A percentile compares a stretch with the other conserved stretches of the same genome.
phyloP scores from a whole-genome alignment of 1,140 invertebrate genomes.

The Pararge aegeria region DNA sequence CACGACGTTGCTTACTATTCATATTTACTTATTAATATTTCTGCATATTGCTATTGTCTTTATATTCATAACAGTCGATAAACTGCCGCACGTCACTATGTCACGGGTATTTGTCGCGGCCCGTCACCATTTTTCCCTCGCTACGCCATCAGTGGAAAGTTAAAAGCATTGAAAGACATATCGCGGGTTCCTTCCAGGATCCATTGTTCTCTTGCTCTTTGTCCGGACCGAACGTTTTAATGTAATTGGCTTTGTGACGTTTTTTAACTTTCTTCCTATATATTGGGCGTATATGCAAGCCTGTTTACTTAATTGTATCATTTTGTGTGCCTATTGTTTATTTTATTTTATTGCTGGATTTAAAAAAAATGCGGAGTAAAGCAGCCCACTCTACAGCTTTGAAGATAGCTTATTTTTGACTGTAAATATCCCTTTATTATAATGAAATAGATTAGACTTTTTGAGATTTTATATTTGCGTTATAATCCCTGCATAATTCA shows the following conservation, averaged over 20 bases:
- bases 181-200: conserved; percentile 66
- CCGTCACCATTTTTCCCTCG: conserved; percentile 72
- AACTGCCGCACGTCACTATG: conserved; percentile 45
- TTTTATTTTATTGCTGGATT: too few relatives aligned
- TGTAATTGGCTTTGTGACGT: conserved; percentile 76
- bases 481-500: too few relatives aligned
- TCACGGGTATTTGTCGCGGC: conserved; percentile 70
- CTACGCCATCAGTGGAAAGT: conserved; percentile 74
- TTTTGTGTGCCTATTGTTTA: not conserved
- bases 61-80: conserved; percentile 23
- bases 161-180: conserved; percentile 79
- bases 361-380: too few relatives aligned
- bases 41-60: too few relatives aligned
- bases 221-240: conserved; percentile 75
- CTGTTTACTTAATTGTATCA: conserved; percentile 18
- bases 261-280: conserved; percentile 43
- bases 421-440: too few relatives aligned
- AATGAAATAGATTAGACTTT: too few relatives aligned
- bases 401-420: too few relatives aligned
- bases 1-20: too few relatives aligned
- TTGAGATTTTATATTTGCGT: too few relatives aligned
- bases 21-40: too few relatives aligned
- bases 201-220: conserved; percentile 73
- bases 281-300: conserved; percentile 18
- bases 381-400: too few relatives aligned